Conservation (phyloP, 2,797 vertebrate genomes). For the Chromobotia macracanthus region DNA sequence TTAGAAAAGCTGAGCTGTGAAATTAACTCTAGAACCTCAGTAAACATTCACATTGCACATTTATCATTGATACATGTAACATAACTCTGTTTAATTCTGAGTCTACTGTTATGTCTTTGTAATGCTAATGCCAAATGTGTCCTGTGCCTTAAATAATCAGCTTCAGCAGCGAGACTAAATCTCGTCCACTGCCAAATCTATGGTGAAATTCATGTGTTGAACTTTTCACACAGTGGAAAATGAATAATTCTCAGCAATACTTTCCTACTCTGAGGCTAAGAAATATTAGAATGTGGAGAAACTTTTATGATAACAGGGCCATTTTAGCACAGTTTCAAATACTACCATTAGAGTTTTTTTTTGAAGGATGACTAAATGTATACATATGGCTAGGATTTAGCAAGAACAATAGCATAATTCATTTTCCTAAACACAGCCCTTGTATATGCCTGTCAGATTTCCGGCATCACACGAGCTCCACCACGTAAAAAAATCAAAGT, state of each 20-base stretch:
- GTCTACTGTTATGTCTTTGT: slow-evolving; percentile 42
- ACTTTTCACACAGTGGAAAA: slow-evolving; percentile 65
- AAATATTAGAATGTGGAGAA: slow-evolving; percentile 50
- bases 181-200: slow-evolving; percentile 61
- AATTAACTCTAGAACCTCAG: no score
- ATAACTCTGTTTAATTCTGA: slow-evolving; percentile 54
- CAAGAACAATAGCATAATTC: slow-evolving; percentile 23
- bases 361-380: background rate
- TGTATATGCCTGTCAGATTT: slow-evolving; percentile 42
- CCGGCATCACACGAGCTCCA: slow-evolving; percentile 27
- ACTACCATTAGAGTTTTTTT: slow-evolving; percentile 36
- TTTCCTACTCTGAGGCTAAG: slow-evolving; percentile 55
- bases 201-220: slow-evolving; percentile 65
- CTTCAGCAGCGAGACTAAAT: slow-evolving; percentile 60
- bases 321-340: slow-evolving; percentile 41
- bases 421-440: slow-evolving; percentile 16
- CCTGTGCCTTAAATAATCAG: slow-evolving; percentile 71
- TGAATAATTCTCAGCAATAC: slow-evolving; percentile 69
- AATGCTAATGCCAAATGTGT: slow-evolving; percentile 62
- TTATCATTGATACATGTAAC: slow-evolving; percentile 14
- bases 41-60: no score
- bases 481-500: slow-evolving; percentile 39
- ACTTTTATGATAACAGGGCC: slow-evolving; percentile 45
- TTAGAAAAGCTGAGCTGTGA: background rate
- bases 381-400: slow-evolving; percentile 30